Percentiles rank a stretch among this genome's conserved stretches.
These are phyloP conservation scores for Amia ocellicauda DNA, from an alignment of 2,113 vertebrate genomes.

Conservation along the genomic window DNA sequence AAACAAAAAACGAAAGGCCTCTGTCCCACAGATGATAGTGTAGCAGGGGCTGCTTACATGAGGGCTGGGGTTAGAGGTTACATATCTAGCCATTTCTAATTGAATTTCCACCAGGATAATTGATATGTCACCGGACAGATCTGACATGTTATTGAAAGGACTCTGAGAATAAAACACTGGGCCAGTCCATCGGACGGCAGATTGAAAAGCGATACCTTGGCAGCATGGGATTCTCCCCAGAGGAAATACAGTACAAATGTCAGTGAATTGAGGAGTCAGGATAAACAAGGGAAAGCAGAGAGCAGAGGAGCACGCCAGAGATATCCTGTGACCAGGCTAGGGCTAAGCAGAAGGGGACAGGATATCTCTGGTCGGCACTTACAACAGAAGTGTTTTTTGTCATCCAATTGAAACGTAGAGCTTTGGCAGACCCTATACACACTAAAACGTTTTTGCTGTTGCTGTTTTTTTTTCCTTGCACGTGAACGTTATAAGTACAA, in stretches of 20 bases:
- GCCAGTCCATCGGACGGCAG: slow-evolving; percentile 32
- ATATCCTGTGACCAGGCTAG: neutral
- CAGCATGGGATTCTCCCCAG: slow-evolving; percentile 33
- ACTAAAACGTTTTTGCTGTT: too few relatives aligned
- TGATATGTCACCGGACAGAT: slow-evolving; percentile 52
- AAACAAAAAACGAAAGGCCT: too few relatives aligned
- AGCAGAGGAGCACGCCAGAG: neutral
- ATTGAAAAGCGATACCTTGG: slow-evolving; percentile 34
- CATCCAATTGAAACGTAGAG: too few relatives aligned
- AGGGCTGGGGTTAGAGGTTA: slow-evolving; percentile 54
- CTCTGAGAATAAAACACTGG: slow-evolving; percentile 21
- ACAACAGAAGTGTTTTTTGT: too few relatives aligned
- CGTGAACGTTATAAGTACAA: too few relatives aligned
- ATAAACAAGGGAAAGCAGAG: slow-evolving; percentile 21
- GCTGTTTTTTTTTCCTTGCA: too few relatives aligned
- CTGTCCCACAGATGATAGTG: too few relatives aligned
- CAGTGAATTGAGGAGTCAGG: slow-evolving; percentile 32
- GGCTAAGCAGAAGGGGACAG: too few relatives aligned
- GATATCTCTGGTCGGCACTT: too few relatives aligned
- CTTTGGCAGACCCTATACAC: too few relatives aligned
- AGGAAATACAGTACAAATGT: slow-evolving; percentile 51
- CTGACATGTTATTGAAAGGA: slow-evolving; percentile 44
- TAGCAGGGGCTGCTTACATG: too few relatives aligned
- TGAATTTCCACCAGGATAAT: slow-evolving; percentile 54
- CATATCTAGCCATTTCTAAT: slow-evolving; percentile 50